These are phyloP conservation scores for Helicoverpa assulta DNA, from an alignment of 2,888 invertebrate genomes.

Conservation along the genomic window DNA sequence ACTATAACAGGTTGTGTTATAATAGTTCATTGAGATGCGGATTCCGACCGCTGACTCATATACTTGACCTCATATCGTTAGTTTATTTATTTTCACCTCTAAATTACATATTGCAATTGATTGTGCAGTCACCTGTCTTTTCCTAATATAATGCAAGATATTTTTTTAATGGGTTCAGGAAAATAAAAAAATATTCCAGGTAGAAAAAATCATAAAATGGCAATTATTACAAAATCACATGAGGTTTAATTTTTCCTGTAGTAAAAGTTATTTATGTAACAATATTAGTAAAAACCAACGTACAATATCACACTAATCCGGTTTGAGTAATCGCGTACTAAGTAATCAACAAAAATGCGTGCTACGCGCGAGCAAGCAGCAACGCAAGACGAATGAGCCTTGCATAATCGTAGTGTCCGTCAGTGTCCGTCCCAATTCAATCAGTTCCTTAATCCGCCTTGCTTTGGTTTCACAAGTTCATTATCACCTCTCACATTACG, in stretches of 20 bases:
- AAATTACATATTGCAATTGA: slow-evolving; percentile 42
- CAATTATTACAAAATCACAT: no score
- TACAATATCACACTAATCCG: slow-evolving; percentile 29
- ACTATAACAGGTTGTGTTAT: slow-evolving; percentile 74
- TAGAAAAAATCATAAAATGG: no score
- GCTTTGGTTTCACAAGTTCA: slow-evolving; percentile 41
- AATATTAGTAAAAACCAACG: slow-evolving; percentile 15
- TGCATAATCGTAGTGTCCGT: slow-evolving; percentile 66
- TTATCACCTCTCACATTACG: slow-evolving; percentile 39
- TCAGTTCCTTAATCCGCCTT: slow-evolving; percentile 68
- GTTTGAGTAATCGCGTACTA: slow-evolving; percentile 27
- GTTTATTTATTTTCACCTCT: slow-evolving; percentile 53
- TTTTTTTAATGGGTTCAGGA: no score
- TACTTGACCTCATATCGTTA: slow-evolving; percentile 60
- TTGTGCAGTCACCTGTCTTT: slow-evolving; percentile 32
- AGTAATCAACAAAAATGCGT: slow-evolving; percentile 43
- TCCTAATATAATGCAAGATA: background rate
- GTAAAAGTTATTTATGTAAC: slow-evolving; percentile 8
- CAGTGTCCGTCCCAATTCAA: slow-evolving; percentile 67
- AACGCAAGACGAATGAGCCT: slow-evolving; percentile 65
- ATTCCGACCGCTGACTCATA: slow-evolving; percentile 77
- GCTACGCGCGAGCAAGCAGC: slow-evolving; percentile 57
- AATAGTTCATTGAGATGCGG: slow-evolving; percentile 73
- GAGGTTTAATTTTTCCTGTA: no score
- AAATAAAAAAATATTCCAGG: no score